Conservation (phyloP, 2,797 vertebrate species). For the Novumbra hubbsi region DNA sequence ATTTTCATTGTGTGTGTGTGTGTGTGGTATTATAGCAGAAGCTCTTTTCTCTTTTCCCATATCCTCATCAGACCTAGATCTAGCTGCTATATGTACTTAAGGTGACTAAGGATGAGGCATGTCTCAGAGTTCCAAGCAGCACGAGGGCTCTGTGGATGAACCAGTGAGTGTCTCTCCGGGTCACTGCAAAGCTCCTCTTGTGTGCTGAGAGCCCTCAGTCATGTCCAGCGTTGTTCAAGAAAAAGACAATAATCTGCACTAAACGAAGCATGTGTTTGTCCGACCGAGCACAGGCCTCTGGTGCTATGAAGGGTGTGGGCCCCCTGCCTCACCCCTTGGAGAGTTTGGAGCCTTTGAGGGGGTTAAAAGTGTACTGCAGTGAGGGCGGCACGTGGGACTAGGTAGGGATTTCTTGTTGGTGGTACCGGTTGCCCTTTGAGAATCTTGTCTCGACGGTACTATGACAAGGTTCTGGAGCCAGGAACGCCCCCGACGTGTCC, state of each 20-base stretch:
- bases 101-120: slow-evolving; percentile 21
- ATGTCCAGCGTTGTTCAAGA: slow-evolving; percentile 37
- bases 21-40: slow-evolving; percentile 37
- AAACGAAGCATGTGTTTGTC: slow-evolving; percentile 70
- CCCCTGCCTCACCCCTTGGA: slow-evolving; percentile 31
- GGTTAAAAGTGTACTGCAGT: neutral
- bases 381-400: neutral
- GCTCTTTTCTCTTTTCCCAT: slow-evolving; percentile 47
- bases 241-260: slow-evolving; percentile 71
- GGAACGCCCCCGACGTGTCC: neutral
- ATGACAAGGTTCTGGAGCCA: slow-evolving; percentile 17
- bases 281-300: slow-evolving; percentile 67
- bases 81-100: slow-evolving; percentile 69
- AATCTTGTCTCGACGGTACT: slow-evolving; percentile 44
- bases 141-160: slow-evolving; percentile 33
- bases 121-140: slow-evolving; percentile 40
- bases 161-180: slow-evolving; percentile 8
- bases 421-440: slow-evolving; percentile 15
- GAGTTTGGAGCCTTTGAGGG: slow-evolving; percentile 34
- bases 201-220: slow-evolving; percentile 49
- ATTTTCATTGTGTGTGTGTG: slow-evolving; percentile 55
- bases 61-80: slow-evolving; percentile 51
- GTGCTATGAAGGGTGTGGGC: slow-evolving; percentile 67
- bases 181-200: slow-evolving; percentile 38
- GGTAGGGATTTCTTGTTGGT: slow-evolving; percentile 18